These are phyloP conservation scores for Pectinophora gossypiella DNA, from an alignment of 1,140 invertebrate species.

Conservation along the genomic window DNA sequence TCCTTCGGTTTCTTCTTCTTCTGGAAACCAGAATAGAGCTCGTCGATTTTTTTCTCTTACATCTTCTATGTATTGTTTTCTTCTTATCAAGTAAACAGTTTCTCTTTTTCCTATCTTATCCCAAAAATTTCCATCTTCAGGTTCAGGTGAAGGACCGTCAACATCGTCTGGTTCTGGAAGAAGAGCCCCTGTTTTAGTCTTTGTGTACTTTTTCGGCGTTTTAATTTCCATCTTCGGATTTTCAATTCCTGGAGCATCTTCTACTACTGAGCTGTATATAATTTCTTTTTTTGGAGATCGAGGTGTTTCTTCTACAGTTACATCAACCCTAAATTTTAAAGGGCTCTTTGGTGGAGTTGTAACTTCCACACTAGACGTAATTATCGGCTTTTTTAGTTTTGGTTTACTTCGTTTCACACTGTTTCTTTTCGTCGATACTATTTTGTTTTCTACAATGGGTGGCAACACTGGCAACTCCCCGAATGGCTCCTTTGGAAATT, in stretches of 20 bases:
- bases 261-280: conserved; percentile 42
- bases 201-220: conserved; percentile 12
- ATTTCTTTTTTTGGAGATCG: conserved; percentile 51
- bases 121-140: conserved; percentile 73
- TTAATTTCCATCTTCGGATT: conserved; percentile 13
- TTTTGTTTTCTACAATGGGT: conserved; percentile 40
- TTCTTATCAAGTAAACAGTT: conserved; percentile 71
- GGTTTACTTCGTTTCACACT: conserved; percentile 57
- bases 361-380: conserved; percentile 67
- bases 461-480: conserved; percentile 28
- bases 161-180: conserved; percentile 11
- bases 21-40: conserved; percentile 56
- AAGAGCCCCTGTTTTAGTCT: conserved; percentile 14
- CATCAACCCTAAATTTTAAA: conserved; percentile 74
- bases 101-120: conserved; percentile 74
- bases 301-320: conserved; percentile 71
- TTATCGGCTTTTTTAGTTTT: conserved; percentile 72
- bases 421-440: conserved; percentile 34
- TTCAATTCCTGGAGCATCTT: conserved; percentile 22
- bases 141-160: conserved; percentile 39
- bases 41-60: conserved; percentile 50
- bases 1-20: conserved; percentile 30
- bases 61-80: conserved; percentile 63
- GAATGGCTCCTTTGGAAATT: conserved; percentile 48
- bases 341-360: conserved; percentile 53